Base-by-base conservation (phyloP, 2,797 vertebrate genomes). In the Esox lucius region DNA sequence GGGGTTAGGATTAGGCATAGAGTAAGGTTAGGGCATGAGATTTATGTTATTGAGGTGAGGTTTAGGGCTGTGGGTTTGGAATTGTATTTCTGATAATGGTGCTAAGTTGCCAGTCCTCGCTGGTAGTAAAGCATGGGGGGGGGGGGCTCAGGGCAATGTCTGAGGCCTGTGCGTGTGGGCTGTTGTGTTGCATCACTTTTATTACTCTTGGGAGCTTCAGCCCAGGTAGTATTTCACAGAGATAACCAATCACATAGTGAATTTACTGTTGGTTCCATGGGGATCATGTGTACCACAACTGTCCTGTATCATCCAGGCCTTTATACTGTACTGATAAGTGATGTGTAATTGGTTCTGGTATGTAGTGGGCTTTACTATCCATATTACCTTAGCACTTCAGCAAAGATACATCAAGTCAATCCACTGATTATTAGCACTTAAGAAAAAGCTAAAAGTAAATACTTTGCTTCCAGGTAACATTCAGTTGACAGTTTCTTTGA, bases 401-500 rank as follows among this genome's bases (percentile, higher is more conserved):
- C 56, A n/a, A 24, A 26, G 22, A 24, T 12, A 24, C 56, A 4
- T 11, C 22, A 61, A 24, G 56, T 61, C 1, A 11, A 1, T 24
- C 53, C 53, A 59, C 53, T 22, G 53, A 59, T 59, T 22, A 24
- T 61, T 24, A 61, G 24, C 22, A 3, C 56, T 24, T 61, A 24
- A 24, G 9, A 24, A 24, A 26, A 7, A 4, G 15, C 46, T 49
- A 24, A 51, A 13, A 28, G 46, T 51, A 70, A 70, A 70, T 70
- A 56, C 48, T 51, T 65, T 35, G 53, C 22, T 72, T 61, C 42
- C 75, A 83, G 79, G 84, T 85, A 71, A 77, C 59, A 67, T 79
- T 24, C 39, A 66, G 46, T 68, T 59, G 46, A 0, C 46, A 1
- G 74, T 77, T 68, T 71, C 85, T 87, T 87, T 89, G 79, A 87